phyloP scores from a whole-genome alignment of 2,113 vertebrate species.

The Taurulus bubalis region DNA sequence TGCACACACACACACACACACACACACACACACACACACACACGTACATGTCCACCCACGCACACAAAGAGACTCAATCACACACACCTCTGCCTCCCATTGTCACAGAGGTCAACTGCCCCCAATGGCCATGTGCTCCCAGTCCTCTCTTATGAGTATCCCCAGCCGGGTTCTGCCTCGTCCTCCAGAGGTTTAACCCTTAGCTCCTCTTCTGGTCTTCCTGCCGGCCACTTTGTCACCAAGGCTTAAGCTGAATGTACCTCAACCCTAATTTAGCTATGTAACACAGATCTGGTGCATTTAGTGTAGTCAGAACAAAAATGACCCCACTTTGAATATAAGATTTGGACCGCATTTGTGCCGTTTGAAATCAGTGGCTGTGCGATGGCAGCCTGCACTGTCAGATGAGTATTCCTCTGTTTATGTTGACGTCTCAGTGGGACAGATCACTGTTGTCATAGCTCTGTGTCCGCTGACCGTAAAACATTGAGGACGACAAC shows the following conservation, averaged over 20 bases:
- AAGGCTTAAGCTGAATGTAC: conserved; percentile 12
- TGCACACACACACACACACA: background rate
- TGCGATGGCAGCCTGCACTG: conserved; percentile 2
- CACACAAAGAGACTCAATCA: background rate
- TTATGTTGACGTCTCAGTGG: conserved; percentile 23
- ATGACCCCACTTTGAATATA: background rate
- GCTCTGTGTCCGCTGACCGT: conserved; percentile 25
- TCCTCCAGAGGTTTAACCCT: conserved; percentile 25
- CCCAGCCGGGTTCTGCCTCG: background rate
- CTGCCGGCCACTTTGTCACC: conserved; percentile 13
- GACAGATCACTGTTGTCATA: conserved; percentile 24
- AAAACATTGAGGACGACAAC: conserved; percentile 29
- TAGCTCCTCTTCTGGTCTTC: background rate
- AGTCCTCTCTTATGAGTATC: conserved; percentile 44
- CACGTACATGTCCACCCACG: background rate
- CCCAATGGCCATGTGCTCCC: conserved; percentile 34
- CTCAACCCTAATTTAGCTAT: conserved; percentile 12
- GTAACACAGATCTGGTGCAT: conserved; percentile 8
- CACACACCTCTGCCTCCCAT: conserved; percentile 12
- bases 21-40: background rate
- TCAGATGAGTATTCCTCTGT: conserved; percentile 30
- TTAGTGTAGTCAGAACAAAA: background rate
- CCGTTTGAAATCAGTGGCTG: conserved; percentile 10
- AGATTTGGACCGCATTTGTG: background rate
- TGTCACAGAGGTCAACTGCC: conserved; percentile 54